phyloP scores from a whole-genome alignment of 2,113 vertebrate genomes.

The Ahaetulla prasina region DNA sequence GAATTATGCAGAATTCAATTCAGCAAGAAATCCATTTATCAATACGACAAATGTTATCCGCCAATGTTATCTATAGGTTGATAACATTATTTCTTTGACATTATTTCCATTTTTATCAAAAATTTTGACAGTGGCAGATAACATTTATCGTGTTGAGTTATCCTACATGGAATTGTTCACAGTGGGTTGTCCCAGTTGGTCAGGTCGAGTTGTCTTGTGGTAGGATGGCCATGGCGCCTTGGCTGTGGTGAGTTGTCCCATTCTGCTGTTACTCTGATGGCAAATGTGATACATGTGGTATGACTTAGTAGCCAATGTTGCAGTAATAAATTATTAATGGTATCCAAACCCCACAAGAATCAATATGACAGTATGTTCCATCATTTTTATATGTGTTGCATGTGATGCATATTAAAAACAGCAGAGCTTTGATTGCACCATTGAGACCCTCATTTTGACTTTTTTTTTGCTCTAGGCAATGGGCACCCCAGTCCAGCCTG shows the following conservation, averaged over 20 bases:
- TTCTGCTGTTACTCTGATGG: not conserved
- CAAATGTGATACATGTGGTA: not conserved
- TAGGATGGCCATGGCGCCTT: not conserved
- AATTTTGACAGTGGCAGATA: not conserved
- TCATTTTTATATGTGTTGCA: not conserved
- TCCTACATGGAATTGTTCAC: not conserved
- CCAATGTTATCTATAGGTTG: not conserved
- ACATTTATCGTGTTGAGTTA: no score
- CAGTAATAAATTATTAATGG: not conserved
- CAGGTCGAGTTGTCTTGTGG: not conserved
- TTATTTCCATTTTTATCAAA: not conserved
- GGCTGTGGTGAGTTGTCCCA: not conserved
- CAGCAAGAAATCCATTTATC: constrained; percentile 11
- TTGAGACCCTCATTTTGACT: not conserved
- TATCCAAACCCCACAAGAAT: not conserved
- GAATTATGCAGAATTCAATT: constrained; percentile 7
- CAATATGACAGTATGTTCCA: not conserved
- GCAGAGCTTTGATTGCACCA: not conserved
- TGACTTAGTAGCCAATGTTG: not conserved
- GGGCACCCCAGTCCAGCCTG: not conserved
- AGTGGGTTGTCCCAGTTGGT: not conserved
- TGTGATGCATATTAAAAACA: not conserved
- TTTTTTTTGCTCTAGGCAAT: not conserved
- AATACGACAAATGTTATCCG: not conserved
- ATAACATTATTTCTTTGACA: no score